Evolutionary conservation across 1,140 invertebrate species (phyloP).

Genomic region (Drosophila bipectinata): DNA sequence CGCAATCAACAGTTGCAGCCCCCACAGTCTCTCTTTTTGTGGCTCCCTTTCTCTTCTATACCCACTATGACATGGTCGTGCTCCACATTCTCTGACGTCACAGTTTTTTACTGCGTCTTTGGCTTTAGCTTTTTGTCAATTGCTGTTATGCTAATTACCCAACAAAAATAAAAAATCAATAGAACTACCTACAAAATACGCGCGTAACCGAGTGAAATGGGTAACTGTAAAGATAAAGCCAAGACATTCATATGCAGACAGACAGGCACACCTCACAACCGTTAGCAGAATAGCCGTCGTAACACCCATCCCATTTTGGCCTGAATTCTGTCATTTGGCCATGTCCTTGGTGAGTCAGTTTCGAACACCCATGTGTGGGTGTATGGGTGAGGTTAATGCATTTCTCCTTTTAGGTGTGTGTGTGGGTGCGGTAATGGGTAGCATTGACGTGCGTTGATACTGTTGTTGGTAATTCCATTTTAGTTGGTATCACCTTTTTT

Average conservation of each 20-base stretch:
- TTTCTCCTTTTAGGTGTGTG: constrained; percentile 5
- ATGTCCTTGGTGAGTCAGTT: constrained; percentile 55
- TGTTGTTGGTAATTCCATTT: constrained; percentile 13
- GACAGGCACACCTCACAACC: constrained; percentile 6
- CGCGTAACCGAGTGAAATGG: constrained; percentile 37
- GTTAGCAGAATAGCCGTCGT: neutral
- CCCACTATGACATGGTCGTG: constrained; percentile 5
- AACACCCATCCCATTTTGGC: constrained; percentile 33
- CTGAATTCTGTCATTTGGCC: constrained; percentile 21
- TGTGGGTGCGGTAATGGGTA: constrained; percentile 25
- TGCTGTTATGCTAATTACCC: constrained; percentile 65
- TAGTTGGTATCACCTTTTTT: constrained; percentile 5
- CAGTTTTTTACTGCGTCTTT: constrained; percentile 64
- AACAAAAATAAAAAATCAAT: constrained; percentile 61
- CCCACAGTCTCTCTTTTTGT: neutral
- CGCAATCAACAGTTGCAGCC: constrained; percentile 47
- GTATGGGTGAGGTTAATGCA: constrained; percentile 15
- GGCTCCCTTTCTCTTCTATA: neutral
- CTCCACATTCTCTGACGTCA: constrained; percentile 59
- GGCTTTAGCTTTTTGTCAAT: constrained; percentile 42
- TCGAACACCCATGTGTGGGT: neutral
- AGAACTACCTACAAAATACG: constrained; percentile 28
- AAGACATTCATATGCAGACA: constrained; percentile 11
- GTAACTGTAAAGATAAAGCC: constrained; percentile 22
- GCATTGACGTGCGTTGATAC: constrained; percentile 32